phyloP scores from a whole-genome alignment of 35 echinoderm and acorn worm genomes.

The Apostichopus parvimensis region DNA sequence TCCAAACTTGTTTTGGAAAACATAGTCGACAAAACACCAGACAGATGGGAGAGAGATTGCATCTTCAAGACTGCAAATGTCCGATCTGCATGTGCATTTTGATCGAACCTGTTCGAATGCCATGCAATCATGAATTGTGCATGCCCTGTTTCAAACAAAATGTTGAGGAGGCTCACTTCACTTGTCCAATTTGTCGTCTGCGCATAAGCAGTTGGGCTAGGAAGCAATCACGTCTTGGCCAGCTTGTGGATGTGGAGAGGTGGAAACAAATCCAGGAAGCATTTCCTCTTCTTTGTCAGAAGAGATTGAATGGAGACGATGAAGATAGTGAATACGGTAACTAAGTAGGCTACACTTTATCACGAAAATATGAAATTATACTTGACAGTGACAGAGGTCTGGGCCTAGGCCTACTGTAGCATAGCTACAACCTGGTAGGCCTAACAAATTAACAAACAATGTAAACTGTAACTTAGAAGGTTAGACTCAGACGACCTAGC shows the following conservation, averaged over 20 bases:
- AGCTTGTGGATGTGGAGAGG: constrained; percentile 69
- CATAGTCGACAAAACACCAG: background rate
- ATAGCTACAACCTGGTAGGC: background rate
- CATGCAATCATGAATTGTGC: constrained; percentile 95
- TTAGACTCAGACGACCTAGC: too few species aligned
- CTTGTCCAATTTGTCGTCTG: constrained; percentile 96
- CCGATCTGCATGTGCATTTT: constrained; percentile 97
- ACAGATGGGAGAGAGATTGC: constrained; percentile 44
- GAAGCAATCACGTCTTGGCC: constrained; percentile 63
- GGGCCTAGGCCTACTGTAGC: background rate
- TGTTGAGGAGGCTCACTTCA: constrained; percentile 93
- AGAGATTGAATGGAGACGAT: constrained; percentile 77
- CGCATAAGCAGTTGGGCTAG: constrained; percentile 97
- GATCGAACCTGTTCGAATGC: constrained; percentile 92
- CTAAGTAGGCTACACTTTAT: background rate
- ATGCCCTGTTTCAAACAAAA: constrained; percentile 98
- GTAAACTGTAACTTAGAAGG: background rate
- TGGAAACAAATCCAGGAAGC: constrained; percentile 83
- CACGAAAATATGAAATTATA: background rate
- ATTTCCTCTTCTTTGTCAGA: constrained; percentile 74
- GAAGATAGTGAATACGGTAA: constrained; percentile 59
- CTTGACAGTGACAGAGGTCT: background rate
- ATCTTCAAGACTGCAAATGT: constrained; percentile 78
- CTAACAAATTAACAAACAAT: background rate
- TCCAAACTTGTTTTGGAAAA: too few species aligned